A percentile compares a stretch with the other conserved stretches of the same genome.
phyloP scores from a whole-genome alignment of 1,140 invertebrate species.

The Hyphantria cunea region DNA sequence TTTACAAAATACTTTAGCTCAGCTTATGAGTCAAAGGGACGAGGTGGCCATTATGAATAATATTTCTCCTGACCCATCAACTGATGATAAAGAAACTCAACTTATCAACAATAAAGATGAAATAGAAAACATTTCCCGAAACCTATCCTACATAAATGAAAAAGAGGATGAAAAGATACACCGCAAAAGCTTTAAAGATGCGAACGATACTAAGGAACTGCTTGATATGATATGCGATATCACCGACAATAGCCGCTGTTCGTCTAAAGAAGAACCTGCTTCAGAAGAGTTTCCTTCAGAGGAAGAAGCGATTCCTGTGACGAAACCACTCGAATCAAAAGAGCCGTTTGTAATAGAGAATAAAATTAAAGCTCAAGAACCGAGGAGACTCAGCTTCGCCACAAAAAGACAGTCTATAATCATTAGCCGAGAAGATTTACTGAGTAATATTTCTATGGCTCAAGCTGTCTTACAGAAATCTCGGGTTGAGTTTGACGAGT shows the following conservation, averaged over 20 bases:
- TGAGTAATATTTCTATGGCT: constrained; percentile 62
- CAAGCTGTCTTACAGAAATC: constrained; percentile 52
- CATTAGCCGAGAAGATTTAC: constrained; percentile 57
- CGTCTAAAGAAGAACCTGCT: too few species aligned
- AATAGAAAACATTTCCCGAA: background rate
- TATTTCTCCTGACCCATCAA: background rate
- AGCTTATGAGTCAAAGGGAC: too few species aligned
- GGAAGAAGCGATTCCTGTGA: background rate
- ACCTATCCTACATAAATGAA: too few species aligned
- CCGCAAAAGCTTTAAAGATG: constrained; percentile 38
- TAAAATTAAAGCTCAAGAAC: constrained; percentile 34
- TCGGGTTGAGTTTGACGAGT: constrained; percentile 42
- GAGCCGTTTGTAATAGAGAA: constrained; percentile 23
- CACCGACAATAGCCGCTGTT: constrained; percentile 44
- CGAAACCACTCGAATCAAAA: background rate
- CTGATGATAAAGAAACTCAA: background rate
- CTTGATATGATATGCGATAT: constrained; percentile 62
- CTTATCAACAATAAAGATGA: background rate
- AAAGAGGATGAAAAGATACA: too few species aligned
- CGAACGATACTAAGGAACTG: constrained; percentile 61
- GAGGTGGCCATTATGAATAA: too few species aligned
- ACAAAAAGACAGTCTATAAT: constrained; percentile 51
- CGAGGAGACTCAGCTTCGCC: constrained; percentile 42
- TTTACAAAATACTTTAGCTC: too few species aligned
- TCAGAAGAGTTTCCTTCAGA: background rate